Evolutionary conservation across 2,888 invertebrate genomes (phyloP), one percentile per base, ranked within the genome.

Genomic region (Malachius bipustulatus): DNA sequence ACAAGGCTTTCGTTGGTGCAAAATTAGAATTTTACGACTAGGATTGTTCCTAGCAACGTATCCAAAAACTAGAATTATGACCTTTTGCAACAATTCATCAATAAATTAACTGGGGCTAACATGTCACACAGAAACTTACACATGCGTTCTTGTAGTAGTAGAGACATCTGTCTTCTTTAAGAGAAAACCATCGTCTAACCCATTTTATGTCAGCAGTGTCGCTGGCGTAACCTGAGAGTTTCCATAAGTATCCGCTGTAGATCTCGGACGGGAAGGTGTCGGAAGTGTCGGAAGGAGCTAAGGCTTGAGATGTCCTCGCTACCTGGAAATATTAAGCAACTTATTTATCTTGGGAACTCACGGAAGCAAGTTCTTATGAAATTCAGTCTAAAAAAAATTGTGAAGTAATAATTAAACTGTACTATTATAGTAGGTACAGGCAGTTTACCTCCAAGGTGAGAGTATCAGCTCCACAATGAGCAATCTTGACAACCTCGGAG

Each of bases 111-210:
- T n/a, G n/a, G n/a, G n/a, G n/a, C n/a, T n/a, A n/a, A n/a, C n/a
- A n/a, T n/a, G n/a, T n/a, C n/a, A n/a, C n/a, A n/a, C n/a, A n/a
- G n/a, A n/a, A n/a, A 66, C 75, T 70, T 63, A 90, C 90, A 62
- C 79, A 71, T 63, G 89, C 87, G 52, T 82, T 83, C 69, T 91
- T 93, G 66, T 91, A 94, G 65, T 85, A 91, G 63, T 93, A 94
- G 42, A 94, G 72, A 65, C 90, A 91, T 66, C 89, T 87, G 65
- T 94, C 91, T 35, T 82, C 76, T 51, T 90, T 82, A 36, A 94
- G 67, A 43, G 83, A 81, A 63, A 93, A 93, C 87, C 88, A 94
- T 45, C 94, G 69, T 36, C 84, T 69, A 34, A 87, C 81, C 93
- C 93, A 94, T 41, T 79, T 75, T 59, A 64, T 65, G 15, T 60